Conservation (phyloP, 2,888 invertebrate species). For the Dorcus hopei region DNA sequence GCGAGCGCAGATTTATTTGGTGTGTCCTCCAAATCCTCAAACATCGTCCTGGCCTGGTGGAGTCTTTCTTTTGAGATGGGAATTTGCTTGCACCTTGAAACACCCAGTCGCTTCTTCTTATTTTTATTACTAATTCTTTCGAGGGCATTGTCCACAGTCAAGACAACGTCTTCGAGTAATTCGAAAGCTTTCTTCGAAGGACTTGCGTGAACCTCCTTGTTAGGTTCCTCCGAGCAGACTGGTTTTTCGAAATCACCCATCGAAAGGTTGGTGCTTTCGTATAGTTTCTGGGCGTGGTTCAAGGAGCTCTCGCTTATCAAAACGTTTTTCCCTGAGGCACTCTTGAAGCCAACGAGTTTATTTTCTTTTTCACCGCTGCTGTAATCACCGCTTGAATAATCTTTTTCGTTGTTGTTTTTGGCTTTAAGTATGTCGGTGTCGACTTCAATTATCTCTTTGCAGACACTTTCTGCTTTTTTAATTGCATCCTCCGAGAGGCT, state of each 20-base stretch:
- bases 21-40: slow-evolving; percentile 7
- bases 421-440: neutral
- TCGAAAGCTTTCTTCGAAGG: slow-evolving; percentile 14
- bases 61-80: slow-evolving; percentile 35
- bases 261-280: slow-evolving; percentile 22
- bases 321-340: slow-evolving; percentile 42
- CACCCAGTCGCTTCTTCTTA: slow-evolving; percentile 34
- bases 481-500: slow-evolving; percentile 44
- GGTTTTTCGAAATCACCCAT: slow-evolving; percentile 14
- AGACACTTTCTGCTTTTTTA: slow-evolving; percentile 33
- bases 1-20: neutral
- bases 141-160: slow-evolving; percentile 12
- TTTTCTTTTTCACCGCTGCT: neutral
- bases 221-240: neutral
- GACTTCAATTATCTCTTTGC: neutral
- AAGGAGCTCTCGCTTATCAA: slow-evolving; percentile 47
- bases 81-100: slow-evolving; percentile 35
- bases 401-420: slow-evolving; percentile 45
- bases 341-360: slow-evolving; percentile 34
- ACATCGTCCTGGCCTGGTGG: slow-evolving; percentile 9
- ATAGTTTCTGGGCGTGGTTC: slow-evolving; percentile 26
- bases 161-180: slow-evolving; percentile 14
- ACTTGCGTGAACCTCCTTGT: neutral
- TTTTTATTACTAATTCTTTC: slow-evolving; percentile 8
- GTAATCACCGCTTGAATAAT: neutral